Evolutionary conservation across 2,113 vertebrate genomes (phyloP), one percentile per base, ranked within the genome.

Genomic region (Varanus komodoensis): DNA sequence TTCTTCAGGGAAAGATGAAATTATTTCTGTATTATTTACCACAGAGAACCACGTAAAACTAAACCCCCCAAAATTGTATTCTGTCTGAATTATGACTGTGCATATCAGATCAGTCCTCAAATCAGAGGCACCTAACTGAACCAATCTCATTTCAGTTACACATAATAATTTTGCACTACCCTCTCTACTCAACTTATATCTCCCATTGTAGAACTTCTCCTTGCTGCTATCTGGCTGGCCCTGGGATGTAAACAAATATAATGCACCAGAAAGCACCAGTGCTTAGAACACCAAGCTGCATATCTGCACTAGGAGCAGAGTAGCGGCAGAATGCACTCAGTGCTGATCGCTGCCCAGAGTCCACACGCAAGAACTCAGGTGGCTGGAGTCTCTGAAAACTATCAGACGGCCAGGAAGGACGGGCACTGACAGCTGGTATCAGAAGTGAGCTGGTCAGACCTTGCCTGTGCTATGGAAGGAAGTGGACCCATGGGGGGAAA

Each of bases 11-110:
- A 48, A 74, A 82, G 38, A 44, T 48, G 17, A 87, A 87, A 50
- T 50, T 71, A 81, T 82, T 57, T 82, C 32, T 82, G 17, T 73
- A 71, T 73, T 73, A n/a, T 88, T 82, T 82, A 82, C 34, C 54
- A 38, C 79, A 82, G 50, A 44, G 79, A 79, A 88, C 48, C 34
- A 50, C 52, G 19, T 52, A 25, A 79, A 87, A 80, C 44, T n/a
- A 88, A 88, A 77, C 29, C 32, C 75, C 73, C 64, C 34, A 48
- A 78, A 64, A 88, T 6, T 6, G 48, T 9, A n/a, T 25, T 80
- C 38, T 82, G 79, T 52, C 29, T 68, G 48, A 73, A 73, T 73
- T 82, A 73, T 57, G 23, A 25, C 21, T 82, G n/a, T 82, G 54
- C n/a, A 57, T 14, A 82, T 88, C 14, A 73, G 79, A 54, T n/a